These are phyloP conservation scores for Odobenus rosmarus DNA, from an alignment of 2,113 vertebrate genomes.

Conservation along the genomic window DNA sequence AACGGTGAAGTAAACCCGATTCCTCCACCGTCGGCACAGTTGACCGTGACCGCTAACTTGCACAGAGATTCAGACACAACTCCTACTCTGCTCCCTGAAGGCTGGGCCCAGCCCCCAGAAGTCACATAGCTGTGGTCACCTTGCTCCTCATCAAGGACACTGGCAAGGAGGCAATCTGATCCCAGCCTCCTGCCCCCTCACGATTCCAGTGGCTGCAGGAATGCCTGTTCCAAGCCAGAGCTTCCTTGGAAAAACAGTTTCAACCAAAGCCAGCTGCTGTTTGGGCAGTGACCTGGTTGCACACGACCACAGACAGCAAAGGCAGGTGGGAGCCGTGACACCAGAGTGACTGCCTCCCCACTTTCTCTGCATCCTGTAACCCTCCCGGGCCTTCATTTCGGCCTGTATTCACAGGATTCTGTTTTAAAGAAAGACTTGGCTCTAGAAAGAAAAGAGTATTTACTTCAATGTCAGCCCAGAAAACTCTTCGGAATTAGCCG, in stretches of 20 bases:
- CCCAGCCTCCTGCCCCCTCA: neutral
- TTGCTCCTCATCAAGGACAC: neutral
- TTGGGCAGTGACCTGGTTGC: neutral
- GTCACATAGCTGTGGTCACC: neutral
- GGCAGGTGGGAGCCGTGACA: neutral
- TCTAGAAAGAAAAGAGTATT: neutral
- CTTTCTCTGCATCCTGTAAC: neutral
- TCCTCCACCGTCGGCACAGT: rapidly evolving
- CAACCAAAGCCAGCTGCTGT: neutral
- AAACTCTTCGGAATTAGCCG: neutral
- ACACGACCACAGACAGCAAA: rapidly evolving
- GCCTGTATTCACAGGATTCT: neutral
- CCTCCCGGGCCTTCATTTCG: rapidly evolving
- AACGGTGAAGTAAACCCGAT: neutral
- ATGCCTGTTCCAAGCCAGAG: neutral
- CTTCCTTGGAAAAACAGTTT: constrained; percentile 44
- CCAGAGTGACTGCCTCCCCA: rapidly evolving
- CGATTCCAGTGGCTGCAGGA: neutral
- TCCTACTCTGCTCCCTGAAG: neutral
- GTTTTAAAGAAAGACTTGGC: neutral
- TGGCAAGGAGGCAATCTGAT: neutral
- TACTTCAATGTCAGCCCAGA: neutral
- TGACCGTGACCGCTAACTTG: neutral
- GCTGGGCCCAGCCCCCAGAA: rapidly evolving
- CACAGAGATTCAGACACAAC: neutral